phyloP scores from a whole-genome alignment of 2,888 invertebrate genomes.

The Cataglyphis altisquamis region DNA sequence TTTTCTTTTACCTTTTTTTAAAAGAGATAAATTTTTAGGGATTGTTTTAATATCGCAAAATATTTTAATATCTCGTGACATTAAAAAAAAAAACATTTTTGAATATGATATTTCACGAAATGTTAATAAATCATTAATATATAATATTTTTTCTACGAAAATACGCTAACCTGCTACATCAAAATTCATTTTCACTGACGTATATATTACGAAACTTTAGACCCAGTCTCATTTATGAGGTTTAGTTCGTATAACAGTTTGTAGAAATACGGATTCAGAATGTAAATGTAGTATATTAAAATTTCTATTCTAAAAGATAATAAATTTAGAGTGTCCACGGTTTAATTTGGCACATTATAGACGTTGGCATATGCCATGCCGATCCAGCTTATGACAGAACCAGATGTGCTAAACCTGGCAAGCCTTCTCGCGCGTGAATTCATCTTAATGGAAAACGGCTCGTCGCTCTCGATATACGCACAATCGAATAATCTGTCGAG shows the following conservation, averaged over 20 bases:
- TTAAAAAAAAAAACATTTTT: not conserved
- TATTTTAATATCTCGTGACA: not conserved
- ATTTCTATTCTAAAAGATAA: conserved; percentile 30
- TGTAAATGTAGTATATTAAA: conserved; percentile 41
- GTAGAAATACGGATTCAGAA: conserved; percentile 35
- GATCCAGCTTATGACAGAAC: conserved; percentile 35
- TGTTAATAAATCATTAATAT: conserved; percentile 25
- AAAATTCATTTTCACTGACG: conserved; percentile 38
- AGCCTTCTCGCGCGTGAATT: conserved; percentile 38
- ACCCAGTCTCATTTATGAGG: conserved; percentile 40
- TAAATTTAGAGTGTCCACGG: conserved; percentile 24
- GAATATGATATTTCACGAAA: not conserved
- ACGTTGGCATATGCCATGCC: conserved; percentile 26
- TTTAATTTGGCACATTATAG: conserved; percentile 48
- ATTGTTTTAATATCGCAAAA: not conserved
- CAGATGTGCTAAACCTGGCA: conserved; percentile 12
- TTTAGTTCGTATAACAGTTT: conserved; percentile 46
- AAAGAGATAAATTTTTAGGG: no score
- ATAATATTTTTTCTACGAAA: not conserved
- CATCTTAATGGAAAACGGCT: conserved; percentile 37
- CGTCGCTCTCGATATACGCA: conserved; percentile 50
- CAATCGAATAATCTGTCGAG: conserved; percentile 54
- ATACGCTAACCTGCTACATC: conserved; percentile 19
- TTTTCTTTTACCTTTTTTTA: no score
- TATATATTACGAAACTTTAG: conserved; percentile 46